A percentile compares a stretch with the other conserved stretches of the same genome.
phyloP scores from a whole-genome alignment of 1,140 invertebrate species.

The Fopius arisanus region DNA sequence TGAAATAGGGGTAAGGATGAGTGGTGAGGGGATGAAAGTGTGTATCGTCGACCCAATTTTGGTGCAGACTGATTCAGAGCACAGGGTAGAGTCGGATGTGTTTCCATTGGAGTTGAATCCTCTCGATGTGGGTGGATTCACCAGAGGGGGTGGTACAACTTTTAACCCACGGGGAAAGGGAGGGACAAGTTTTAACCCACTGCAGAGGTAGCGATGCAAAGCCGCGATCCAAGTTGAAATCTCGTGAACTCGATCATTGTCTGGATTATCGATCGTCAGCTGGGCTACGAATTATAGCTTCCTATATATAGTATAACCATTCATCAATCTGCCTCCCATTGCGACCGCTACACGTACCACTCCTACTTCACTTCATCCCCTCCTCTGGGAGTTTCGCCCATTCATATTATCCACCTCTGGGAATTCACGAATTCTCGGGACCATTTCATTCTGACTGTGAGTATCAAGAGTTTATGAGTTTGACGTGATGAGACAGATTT shows the following conservation, averaged over 20 bases:
- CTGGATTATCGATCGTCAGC: conserved; percentile 6
- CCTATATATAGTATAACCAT: neutral
- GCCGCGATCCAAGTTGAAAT: conserved; percentile 11
- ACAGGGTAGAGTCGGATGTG: neutral
- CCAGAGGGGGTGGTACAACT: neutral
- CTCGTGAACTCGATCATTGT: conserved; percentile 13
- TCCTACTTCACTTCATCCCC: neutral
- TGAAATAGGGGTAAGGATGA: neutral
- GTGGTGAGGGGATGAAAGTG: neutral
- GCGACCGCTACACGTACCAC: neutral
- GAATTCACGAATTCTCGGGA: neutral
- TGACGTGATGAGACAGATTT: too few relatives aligned
- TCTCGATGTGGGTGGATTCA: neutral
- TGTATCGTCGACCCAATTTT: conserved; percentile 14
- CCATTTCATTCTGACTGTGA: too few relatives aligned
- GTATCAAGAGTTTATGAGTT: too few relatives aligned
- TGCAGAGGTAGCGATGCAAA: neutral
- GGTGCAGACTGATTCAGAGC: neutral
- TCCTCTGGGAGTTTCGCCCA: neutral
- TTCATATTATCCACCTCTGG: neutral
- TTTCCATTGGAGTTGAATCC: neutral
- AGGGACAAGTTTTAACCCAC: neutral
- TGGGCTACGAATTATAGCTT: conserved; percentile 1
- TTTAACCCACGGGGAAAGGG: neutral
- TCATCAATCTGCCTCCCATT: neutral